Evolutionary conservation across 2,888 invertebrate species (phyloP), one percentile per base, ranked within the genome.

Genomic region (Cataglyphis rosenhaueri): DNA sequence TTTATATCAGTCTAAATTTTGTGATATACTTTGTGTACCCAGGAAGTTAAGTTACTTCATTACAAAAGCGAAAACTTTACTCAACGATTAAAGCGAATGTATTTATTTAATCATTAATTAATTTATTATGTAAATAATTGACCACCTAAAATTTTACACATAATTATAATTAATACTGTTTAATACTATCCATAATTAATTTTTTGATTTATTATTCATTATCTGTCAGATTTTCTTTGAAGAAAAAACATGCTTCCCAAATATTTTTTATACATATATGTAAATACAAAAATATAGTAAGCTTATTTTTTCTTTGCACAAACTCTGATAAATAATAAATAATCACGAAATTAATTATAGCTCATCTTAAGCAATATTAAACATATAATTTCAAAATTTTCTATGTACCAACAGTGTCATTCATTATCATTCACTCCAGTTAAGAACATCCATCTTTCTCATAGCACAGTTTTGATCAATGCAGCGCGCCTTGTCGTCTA

Each of bases 21-120:
- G 29, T 12, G 61, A 29, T 59, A 41, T 41, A 59, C 59, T 59
- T 71, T 25, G 57, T 57, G 71, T 25, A 73, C 41, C 38, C 59
- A 41, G 25, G n/a, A 38, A 59, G 59, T 73, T 59, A 59, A 71
- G 57, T 71, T 73, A 73, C 59, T 73, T 59, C 59, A 29, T 29
- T 41, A 61, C 41, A n/a, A 71, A 8, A 73, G 41, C 59, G 73
- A 73, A 59, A 73, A 59, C 21, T 15, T 68, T 68, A n/a, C 12
- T 18, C 41, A 15, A 29, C 15, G 41, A 55, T 71, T 70, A 71
- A 71, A 38, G 25, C 25, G 59, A 25, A 21, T 57, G 38, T 10
- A 41, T 29, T n/a, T 61, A 59, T 61, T 59, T 38, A 35, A 61
- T 73, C 41, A 29, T 38, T 61, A 73, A 73, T 73, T 73, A 73